phyloP scores from a whole-genome alignment of 2,888 invertebrate species.

The Orthosia gracilis region DNA sequence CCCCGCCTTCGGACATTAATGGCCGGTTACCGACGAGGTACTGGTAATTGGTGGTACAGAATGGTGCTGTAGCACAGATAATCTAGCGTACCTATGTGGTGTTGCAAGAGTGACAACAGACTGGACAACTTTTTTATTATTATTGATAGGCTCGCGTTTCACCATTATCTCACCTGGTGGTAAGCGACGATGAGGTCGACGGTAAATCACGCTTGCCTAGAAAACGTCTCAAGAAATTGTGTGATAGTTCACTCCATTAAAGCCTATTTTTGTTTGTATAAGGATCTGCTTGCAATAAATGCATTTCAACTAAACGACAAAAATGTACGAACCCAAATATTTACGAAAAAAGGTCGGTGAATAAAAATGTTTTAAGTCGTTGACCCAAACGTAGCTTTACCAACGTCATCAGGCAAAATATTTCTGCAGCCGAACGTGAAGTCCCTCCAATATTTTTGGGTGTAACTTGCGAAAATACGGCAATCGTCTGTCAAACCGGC shows the following conservation, averaged over 20 bases:
- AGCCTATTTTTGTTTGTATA: background rate
- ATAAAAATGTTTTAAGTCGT: background rate
- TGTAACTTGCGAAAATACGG: constrained; percentile 50
- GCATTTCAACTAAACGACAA: background rate
- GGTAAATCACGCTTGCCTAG: no score
- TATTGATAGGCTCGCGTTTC: no score
- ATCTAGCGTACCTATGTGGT: background rate
- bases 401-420: constrained; percentile 31
- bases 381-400: constrained; percentile 23
- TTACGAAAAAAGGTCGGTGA: background rate
- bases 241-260: background rate
- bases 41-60: background rate
- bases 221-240: background rate
- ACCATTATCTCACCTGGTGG: no score
- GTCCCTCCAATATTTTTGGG: constrained; percentile 15
- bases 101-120: background rate
- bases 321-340: background rate
- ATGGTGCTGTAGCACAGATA: background rate
- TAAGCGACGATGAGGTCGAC: no score
- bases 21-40: background rate
- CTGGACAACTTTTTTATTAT: no score
- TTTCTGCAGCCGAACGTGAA: constrained; percentile 17
- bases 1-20: background rate
- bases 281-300: background rate
- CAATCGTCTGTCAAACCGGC: constrained; percentile 40